These are phyloP conservation scores for Ceratina japonica DNA, from an alignment of 1,140 invertebrate species.

Conservation along the genomic window DNA sequence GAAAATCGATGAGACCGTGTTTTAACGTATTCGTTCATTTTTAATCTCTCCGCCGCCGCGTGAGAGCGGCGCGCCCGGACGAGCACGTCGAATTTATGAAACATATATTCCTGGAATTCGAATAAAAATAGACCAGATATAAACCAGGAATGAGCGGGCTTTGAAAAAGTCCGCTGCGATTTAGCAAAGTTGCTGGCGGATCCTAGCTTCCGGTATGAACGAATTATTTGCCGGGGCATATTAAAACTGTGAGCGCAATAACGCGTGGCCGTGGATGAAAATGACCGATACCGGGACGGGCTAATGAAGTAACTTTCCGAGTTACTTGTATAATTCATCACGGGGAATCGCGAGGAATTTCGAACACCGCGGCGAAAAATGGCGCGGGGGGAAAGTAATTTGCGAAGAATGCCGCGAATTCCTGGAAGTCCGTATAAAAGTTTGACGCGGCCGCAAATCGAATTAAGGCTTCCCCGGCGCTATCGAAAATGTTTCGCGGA, in stretches of 20 bases:
- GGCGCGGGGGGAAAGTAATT: background rate
- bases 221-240: constrained; percentile 22
- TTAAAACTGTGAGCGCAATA: constrained; percentile 6
- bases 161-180: background rate
- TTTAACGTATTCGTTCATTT: no score
- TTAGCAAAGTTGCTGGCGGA: constrained; percentile 14
- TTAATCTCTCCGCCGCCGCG: no score
- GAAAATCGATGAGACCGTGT: no score
- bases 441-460: background rate
- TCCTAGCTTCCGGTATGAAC: constrained; percentile 2
- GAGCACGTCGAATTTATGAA: no score
- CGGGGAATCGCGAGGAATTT: background rate
- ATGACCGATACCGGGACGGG: background rate
- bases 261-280: constrained; percentile 17
- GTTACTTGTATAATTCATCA: constrained; percentile 13
- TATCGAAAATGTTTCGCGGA: background rate
- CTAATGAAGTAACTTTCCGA: constrained; percentile 41
- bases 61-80: no score
- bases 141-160: no score
- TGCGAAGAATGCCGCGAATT: background rate
- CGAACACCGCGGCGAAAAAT: background rate
- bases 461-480: background rate
- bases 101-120: no score
- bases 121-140: no score
- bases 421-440: background rate